phyloP scores from a whole-genome alignment of 2,797 vertebrate species.

The Columba guinea region DNA sequence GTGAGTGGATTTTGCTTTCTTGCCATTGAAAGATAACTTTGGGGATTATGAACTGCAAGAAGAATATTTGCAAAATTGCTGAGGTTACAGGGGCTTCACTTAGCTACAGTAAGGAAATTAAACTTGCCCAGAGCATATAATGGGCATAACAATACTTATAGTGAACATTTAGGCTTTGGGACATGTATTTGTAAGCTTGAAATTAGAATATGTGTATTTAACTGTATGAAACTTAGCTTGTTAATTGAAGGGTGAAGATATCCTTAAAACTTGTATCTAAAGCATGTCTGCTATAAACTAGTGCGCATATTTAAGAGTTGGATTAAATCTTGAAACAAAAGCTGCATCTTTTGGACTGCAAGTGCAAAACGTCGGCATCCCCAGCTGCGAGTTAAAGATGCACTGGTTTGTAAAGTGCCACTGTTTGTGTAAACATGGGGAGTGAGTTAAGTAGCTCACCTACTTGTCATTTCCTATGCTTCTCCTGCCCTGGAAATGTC shows the following conservation, averaged over 20 bases:
- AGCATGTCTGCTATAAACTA: not conserved
- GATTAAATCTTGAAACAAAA: not conserved
- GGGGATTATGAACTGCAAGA: not conserved
- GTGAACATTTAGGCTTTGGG: not conserved
- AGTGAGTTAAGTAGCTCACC: not conserved
- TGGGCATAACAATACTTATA: not conserved
- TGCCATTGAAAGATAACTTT: not conserved
- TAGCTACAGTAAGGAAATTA: not conserved
- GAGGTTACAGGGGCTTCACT: not conserved
- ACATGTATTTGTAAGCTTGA: not conserved
- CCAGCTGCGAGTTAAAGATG: not conserved
- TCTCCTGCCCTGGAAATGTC: constrained; percentile 28
- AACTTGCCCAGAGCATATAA: not conserved
- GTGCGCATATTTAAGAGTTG: not conserved
- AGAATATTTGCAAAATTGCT: not conserved
- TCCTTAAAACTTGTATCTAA: not conserved
- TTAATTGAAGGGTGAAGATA: not conserved
- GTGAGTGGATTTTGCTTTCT: not conserved
- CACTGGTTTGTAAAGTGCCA: not conserved
- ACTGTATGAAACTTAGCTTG: not conserved
- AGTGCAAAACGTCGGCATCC: not conserved
- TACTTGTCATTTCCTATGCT: not conserved
- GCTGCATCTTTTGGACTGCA: not conserved
- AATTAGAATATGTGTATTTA: not conserved
- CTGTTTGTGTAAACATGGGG: not conserved